Percentiles rank a stretch among this genome's conserved stretches.
Evolutionary conservation across 2,797 vertebrate genomes (phyloP).

Genomic region (Sphenodon punctatus): DNA sequence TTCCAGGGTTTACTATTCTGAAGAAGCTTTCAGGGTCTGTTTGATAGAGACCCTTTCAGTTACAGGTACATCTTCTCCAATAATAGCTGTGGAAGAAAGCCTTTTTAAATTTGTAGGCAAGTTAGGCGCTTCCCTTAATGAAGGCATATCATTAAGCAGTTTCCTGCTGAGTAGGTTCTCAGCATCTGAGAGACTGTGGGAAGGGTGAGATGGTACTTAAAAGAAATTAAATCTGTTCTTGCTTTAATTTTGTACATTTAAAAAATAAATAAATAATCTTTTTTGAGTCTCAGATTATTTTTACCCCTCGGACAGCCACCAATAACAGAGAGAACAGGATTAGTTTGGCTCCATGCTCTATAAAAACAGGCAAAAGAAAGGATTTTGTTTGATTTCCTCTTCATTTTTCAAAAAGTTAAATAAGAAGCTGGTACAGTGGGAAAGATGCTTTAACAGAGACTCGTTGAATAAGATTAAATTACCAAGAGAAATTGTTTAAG

Average conservation of each 20-base stretch:
- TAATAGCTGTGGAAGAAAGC: constrained; percentile 7
- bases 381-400: constrained; percentile 13
- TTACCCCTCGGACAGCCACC: constrained; percentile 1
- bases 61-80: neutral
- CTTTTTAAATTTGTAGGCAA: constrained; percentile 7
- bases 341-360: constrained; percentile 35
- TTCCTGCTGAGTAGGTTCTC: constrained; percentile 28
- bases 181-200: constrained; percentile 49
- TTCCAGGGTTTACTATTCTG: no score
- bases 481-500: neutral
- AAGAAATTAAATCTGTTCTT: constrained; percentile 66
- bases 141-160: constrained; percentile 46
- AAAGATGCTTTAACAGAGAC: constrained; percentile 25
- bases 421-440: neutral
- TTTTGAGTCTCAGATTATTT: constrained; percentile 56
- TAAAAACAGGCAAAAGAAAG: constrained; percentile 43
- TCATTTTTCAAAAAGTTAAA: constrained; percentile 36
- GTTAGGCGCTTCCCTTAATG: constrained; percentile 25
- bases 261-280: no score
- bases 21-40: no score
- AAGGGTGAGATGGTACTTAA: constrained; percentile 53
- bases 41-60: constrained; percentile 10
- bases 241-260: constrained; percentile 45
- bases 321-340: constrained; percentile 53
- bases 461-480: neutral